These are phyloP conservation scores for Procambarus clarkii DNA, from an alignment of 1,140 invertebrate species.

Conservation along the genomic window DNA sequence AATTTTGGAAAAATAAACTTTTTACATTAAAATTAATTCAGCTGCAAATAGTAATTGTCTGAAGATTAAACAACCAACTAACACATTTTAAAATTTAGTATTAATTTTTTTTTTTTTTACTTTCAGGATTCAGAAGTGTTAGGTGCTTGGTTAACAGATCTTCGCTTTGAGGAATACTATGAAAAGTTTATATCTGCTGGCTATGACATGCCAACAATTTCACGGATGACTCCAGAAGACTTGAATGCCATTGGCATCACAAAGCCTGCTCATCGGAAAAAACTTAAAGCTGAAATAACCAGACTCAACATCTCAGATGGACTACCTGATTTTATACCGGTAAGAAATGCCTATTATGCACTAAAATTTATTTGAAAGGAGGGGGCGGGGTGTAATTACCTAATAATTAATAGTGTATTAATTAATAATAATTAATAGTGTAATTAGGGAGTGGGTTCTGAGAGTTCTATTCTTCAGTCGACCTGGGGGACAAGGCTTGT, in stretches of 20 bases:
- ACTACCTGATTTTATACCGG: conserved; percentile 93
- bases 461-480: no score
- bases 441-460: no score
- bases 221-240: conserved; percentile 97
- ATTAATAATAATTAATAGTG: no score
- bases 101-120: conserved; percentile 54
- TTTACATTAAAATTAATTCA: no score
- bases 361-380: no score
- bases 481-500: no score
- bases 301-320: conserved; percentile 95
- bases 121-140: conserved; percentile 93
- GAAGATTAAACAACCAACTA: no score
- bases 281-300: conserved; percentile 96
- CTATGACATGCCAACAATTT: conserved; percentile 98
- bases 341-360: conserved; percentile 77
- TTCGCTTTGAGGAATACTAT: conserved; percentile 97
- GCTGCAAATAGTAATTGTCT: no score
- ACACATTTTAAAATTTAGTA: not conserved
- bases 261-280: conserved; percentile 97
- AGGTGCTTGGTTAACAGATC: conserved; percentile 93
- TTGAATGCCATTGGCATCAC: conserved; percentile 91
- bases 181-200: conserved; percentile 94
- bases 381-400: no score
- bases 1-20: no score
- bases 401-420: no score